Conservation (phyloP, 2,113 vertebrate species). For the Eonycteris spelaea region DNA sequence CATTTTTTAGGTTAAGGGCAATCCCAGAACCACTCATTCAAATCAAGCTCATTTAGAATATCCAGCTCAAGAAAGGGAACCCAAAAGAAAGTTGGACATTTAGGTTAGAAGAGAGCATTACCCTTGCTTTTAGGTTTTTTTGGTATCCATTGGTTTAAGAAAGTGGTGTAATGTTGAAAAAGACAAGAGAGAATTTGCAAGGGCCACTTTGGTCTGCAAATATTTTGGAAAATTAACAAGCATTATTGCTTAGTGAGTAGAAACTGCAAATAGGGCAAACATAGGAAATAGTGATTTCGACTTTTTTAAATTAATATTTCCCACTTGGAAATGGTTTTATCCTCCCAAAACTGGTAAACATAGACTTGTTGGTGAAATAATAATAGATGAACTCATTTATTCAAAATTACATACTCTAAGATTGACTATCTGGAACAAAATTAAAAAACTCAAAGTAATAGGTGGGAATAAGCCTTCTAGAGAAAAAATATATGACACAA, state of each 20-base stretch:
- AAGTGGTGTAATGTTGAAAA: neutral
- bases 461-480: neutral
- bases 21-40: neutral
- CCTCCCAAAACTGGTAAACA: neutral
- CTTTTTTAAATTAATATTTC: neutral
- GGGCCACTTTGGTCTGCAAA: neutral
- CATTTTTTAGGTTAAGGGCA: neutral
- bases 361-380: neutral
- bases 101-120: neutral
- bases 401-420: neutral
- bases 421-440: constrained; percentile 12
- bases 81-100: neutral
- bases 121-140: neutral
- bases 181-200: neutral
- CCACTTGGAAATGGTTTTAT: neutral
- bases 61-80: neutral
- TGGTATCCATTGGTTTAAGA: neutral
- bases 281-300: neutral
- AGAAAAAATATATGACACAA: neutral
- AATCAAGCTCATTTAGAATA: neutral
- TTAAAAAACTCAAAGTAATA: neutral
- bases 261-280: neutral
- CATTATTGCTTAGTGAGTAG: neutral
- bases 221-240: constrained; percentile 24
- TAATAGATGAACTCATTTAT: neutral